A percentile compares a stretch with the other conserved stretches of the same genome.
These are phyloP conservation scores for Tapera naevia DNA, from an alignment of 2,797 vertebrate genomes.

Conservation along the genomic window DNA sequence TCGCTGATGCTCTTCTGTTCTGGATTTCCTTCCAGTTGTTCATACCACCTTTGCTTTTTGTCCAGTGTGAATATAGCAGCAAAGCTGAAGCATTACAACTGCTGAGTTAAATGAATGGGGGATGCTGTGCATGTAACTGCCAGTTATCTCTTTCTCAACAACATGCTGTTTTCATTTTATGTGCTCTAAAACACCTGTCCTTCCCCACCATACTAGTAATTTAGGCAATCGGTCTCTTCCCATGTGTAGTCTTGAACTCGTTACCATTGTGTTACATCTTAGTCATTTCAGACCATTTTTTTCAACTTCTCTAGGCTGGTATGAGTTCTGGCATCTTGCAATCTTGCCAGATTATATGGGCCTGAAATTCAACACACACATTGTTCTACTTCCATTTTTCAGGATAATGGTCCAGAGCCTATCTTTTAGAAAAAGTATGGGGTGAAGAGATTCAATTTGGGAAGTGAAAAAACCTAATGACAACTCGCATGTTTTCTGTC, in stretches of 20 bases:
- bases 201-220: not conserved
- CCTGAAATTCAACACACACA: not conserved
- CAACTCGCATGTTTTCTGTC: not conserved
- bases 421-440: not conserved
- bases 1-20: not conserved
- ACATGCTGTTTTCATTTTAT: not conserved
- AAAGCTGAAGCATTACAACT: not conserved
- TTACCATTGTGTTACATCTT: not conserved
- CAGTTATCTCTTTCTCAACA: not conserved
- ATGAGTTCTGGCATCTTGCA: not conserved
- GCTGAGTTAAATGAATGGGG: not conserved
- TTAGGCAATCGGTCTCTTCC: not conserved
- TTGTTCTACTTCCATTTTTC: not conserved
- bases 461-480: not conserved
- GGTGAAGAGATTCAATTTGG: not conserved
- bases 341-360: not conserved
- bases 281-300: not conserved
- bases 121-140: not conserved
- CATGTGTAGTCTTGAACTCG: not conserved
- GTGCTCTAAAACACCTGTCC: not conserved
- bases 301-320: not conserved
- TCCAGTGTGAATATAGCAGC: not conserved
- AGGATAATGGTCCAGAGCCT: not conserved
- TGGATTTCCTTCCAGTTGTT: not conserved
- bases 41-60: not conserved